Conservation (phyloP, 2,888 invertebrate genomes). For the Urechis unicinctus region DNA sequence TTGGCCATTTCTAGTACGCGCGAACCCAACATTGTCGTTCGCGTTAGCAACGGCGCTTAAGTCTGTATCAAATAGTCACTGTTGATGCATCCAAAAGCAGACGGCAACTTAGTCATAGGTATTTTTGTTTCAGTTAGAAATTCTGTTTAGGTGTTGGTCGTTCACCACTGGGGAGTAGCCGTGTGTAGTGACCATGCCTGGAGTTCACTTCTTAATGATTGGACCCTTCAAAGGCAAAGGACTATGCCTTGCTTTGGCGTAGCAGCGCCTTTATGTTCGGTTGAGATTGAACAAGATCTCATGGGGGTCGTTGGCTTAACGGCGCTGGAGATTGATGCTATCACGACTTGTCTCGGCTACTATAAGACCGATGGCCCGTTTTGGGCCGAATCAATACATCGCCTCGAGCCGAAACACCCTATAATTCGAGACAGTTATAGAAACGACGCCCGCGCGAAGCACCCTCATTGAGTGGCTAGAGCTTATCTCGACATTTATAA, state of each 20-base stretch:
- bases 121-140: too few species aligned
- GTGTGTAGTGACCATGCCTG: neutral
- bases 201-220: too few species aligned
- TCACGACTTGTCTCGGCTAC: neutral
- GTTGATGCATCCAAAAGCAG: neutral
- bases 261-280: neutral
- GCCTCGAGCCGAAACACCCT: too few species aligned
- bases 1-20: slow-evolving; percentile 14
- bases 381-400: neutral
- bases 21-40: slow-evolving; percentile 7
- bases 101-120: too few species aligned
- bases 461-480: too few species aligned
- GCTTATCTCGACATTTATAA: too few species aligned
- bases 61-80: neutral
- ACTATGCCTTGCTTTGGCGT: too few species aligned
- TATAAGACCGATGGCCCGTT: neutral
- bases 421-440: too few species aligned
- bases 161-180: neutral
- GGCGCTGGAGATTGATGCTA: neutral
- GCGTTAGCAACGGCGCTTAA: neutral
- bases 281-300: neutral
- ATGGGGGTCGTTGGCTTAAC: neutral
- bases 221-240: too few species aligned
- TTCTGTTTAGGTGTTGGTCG: neutral
- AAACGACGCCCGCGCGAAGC: too few species aligned